Evolutionary conservation across 2,888 invertebrate genomes (phyloP).

Genomic region (Anodontia alba): DNA sequence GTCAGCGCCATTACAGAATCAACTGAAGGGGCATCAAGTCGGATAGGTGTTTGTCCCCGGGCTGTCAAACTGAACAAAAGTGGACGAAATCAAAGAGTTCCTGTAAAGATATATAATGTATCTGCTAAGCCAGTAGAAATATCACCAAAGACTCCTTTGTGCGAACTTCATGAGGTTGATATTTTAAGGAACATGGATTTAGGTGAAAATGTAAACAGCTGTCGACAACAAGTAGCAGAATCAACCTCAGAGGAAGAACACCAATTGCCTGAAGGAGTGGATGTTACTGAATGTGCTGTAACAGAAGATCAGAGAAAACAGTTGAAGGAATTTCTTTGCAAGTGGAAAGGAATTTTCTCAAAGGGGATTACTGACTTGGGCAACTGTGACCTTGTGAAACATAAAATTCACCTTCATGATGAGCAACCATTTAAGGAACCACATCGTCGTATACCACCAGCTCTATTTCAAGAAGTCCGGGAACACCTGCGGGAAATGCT

Average conservation of each 20-base stretch:
- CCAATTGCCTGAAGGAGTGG: neutral
- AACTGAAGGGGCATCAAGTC: neutral
- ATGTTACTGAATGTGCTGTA: neutral
- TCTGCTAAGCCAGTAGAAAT: neutral
- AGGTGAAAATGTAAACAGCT: neutral
- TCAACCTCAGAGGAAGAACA: neutral
- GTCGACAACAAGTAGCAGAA: neutral
- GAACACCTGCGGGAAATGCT: constrained; percentile 7
- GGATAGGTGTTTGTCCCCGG: constrained; percentile 14
- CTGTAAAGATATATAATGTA: neutral
- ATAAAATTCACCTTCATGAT: neutral
- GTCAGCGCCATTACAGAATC: neutral
- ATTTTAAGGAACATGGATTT: neutral
- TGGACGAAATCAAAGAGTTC: neutral
- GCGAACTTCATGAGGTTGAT: neutral
- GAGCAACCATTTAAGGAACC: constrained; percentile 22
- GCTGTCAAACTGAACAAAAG: neutral
- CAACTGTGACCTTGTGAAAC: neutral
- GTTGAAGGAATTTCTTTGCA: neutral
- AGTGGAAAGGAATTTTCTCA: neutral
- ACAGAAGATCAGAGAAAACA: neutral
- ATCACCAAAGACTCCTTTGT: neutral
- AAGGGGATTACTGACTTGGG: neutral
- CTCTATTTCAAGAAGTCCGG: constrained; percentile 24
- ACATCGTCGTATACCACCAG: constrained; percentile 25